Percentiles rank a stretch among this genome's conserved stretches.
These are phyloP conservation scores for Chironomus tepperi DNA, from an alignment of 1,140 invertebrate genomes.

Conservation along the genomic window DNA sequence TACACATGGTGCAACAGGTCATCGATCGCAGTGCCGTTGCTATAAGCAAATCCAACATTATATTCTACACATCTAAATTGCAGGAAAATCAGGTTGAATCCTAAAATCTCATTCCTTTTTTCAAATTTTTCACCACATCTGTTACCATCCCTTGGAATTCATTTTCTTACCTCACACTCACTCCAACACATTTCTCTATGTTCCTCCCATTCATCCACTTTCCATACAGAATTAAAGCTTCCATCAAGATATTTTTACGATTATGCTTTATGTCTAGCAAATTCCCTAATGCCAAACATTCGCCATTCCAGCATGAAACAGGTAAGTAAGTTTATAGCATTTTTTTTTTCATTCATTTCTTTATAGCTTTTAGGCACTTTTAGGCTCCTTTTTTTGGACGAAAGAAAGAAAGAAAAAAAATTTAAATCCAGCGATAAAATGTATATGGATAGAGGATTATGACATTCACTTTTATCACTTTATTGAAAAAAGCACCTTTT, in stretches of 20 bases:
- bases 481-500: constrained; percentile 13
- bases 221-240: not conserved
- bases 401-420: not conserved
- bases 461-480: constrained; percentile 21
- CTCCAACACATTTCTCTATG: too few species aligned
- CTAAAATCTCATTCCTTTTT: too few species aligned
- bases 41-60: too few species aligned
- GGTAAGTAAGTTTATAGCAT: constrained; percentile 18
- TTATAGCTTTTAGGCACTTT: not conserved
- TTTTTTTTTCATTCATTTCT: not conserved
- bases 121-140: too few species aligned
- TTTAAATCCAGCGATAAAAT: constrained; percentile 6
- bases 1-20: too few species aligned
- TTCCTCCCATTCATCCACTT: not conserved
- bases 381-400: not conserved
- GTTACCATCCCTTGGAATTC: too few species aligned
- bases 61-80: too few species aligned
- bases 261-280: constrained; percentile 19
- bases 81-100: too few species aligned
- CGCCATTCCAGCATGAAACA: constrained; percentile 4
- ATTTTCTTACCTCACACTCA: too few species aligned
- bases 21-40: too few species aligned
- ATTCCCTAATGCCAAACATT: not conserved
- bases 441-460: constrained; percentile 6
- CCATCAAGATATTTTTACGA: constrained; percentile 22